Evolutionary conservation across 2,113 vertebrate genomes (phyloP).

Genomic region (Myxocyprinus asiaticus): DNA sequence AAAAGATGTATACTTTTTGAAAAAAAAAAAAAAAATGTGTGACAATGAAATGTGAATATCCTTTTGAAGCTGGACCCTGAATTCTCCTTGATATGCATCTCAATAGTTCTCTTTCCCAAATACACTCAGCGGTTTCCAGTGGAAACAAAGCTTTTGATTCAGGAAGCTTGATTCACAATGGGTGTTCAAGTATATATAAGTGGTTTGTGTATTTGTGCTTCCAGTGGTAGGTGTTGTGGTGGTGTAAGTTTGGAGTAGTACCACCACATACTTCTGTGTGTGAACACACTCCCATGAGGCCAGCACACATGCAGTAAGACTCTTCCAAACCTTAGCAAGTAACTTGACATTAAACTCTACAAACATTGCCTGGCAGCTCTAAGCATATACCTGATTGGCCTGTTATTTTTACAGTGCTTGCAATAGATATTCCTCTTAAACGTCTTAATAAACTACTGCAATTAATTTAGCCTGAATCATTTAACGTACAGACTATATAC

Average conservation of each 20-base stretch:
- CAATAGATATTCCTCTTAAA: background rate
- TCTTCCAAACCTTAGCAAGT: background rate
- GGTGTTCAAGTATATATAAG: background rate
- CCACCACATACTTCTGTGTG: no score
- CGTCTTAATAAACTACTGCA: background rate
- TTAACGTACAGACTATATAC: background rate
- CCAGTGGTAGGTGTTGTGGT: slow-evolving; percentile 10
- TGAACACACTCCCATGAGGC: background rate
- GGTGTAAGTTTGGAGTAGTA: no score
- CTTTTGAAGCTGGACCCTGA: no score
- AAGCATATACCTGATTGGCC: no score
- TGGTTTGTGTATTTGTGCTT: slow-evolving; percentile 22
- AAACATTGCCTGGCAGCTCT: no score
- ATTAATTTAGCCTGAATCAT: background rate
- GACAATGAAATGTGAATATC: no score
- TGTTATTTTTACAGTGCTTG: no score
- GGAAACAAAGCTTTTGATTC: background rate
- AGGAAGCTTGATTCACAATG: background rate
- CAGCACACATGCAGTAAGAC: background rate
- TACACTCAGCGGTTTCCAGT: background rate
- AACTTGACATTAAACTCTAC: slow-evolving; percentile 21
- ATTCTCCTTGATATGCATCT: background rate
- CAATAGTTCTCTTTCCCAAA: background rate
- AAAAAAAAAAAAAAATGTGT: no score
- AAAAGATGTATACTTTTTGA: no score